phyloP scores from a whole-genome alignment of 2,113 vertebrate genomes.

The Dromaius novaehollandiae region DNA sequence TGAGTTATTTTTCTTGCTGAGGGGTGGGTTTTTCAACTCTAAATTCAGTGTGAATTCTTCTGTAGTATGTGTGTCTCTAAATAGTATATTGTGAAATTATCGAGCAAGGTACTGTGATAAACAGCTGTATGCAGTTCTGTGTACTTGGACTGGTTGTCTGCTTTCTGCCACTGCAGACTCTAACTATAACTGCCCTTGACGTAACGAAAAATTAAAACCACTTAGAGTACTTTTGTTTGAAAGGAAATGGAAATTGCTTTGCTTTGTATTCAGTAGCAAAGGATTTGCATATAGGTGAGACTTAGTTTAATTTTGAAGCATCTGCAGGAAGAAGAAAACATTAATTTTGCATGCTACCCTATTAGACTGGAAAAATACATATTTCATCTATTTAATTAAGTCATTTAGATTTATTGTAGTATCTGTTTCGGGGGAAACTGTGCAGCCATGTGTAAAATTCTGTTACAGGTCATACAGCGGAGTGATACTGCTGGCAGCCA shows the following conservation, averaged over 20 bases:
- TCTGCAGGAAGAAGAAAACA: not conserved
- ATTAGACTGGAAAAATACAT: not conserved
- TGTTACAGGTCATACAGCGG: not conserved
- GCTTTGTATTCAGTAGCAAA: not conserved
- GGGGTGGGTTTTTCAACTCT: not conserved
- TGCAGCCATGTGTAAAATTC: not conserved
- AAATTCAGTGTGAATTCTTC: not conserved
- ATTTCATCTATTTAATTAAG: not conserved
- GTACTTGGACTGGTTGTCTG: not conserved
- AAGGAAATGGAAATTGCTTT: not conserved
- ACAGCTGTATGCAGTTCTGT: not conserved
- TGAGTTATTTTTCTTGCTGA: not conserved
- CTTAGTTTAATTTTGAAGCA: not conserved
- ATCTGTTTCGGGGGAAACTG: not conserved
- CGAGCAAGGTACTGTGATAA: not conserved
- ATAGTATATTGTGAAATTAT: not conserved
- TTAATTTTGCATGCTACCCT: not conserved
- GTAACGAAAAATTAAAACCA: not conserved
- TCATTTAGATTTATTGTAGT: not conserved
- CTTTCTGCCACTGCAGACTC: not conserved
- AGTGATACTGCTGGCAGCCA: not conserved
- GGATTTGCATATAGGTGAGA: not conserved
- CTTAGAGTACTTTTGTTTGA: not conserved
- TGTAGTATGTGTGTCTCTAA: not conserved
- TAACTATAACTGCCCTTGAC: not conserved